Base-by-base conservation (phyloP, 2,888 invertebrate species). In the Notocelia uddmanniana region DNA sequence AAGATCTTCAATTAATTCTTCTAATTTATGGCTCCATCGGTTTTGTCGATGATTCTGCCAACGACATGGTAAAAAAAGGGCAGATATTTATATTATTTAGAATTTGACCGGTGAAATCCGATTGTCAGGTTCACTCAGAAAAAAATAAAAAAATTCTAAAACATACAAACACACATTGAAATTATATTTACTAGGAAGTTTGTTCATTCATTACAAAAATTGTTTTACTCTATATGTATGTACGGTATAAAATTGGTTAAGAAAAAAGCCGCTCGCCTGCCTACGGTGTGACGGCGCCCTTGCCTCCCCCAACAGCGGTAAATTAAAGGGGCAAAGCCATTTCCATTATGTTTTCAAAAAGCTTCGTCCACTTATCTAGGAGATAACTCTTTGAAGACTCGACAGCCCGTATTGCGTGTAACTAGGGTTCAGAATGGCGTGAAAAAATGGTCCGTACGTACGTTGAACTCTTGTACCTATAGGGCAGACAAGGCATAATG, bases 271-370 rank as follows among this genome's bases (percentile, higher is more conserved):
- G 19, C 34, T 34, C 9, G 15, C 34, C 15, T 0, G 64, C 37
- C 23, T 6, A 8, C 54, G 6, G 34, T 64, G 37, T 37, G 37
- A 15, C 64, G n/a, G 21, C 18, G 0, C 1, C 64, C 23, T 64
- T 23, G 37, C 52, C 15, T 34, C 54, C 60, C 60, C 60, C 21
- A 19, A 3, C 37, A 21, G 31, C 41, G 21, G 48, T 70, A 58
- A 70, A 64, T 70, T 64, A 64, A 70, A 64, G 52, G 67, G 60
- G 63, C 63, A 57, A 18, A 69, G 18, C 62, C 23, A 57, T 64
- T 64, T 64, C 59, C 59, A 66, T 70, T 70, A 70, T 59, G 58
- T 58, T 66, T 66, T 66, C 66, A 5, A 70, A 70, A 70, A 19
- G 60, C 69, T 52, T 31, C 37, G 48, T 45, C 64, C 48, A 58